A percentile compares a stretch with the other conserved stretches of the same genome.
Conservation (phyloP, 2,797 vertebrate species). For the Varecia variegata region DNA sequence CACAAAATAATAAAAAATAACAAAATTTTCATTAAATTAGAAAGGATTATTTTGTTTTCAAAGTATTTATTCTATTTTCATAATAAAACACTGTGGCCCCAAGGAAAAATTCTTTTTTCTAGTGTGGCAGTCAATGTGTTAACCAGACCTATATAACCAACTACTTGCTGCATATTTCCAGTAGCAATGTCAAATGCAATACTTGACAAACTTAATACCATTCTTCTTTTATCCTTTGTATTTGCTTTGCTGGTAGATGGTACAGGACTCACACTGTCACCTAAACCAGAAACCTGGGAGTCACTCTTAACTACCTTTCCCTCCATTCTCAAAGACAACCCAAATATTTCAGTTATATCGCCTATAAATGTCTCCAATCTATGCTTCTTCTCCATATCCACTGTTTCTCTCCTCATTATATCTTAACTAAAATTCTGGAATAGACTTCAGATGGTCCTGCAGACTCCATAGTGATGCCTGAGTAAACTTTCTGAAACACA, state of each 20-base stretch:
- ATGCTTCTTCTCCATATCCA: neutral
- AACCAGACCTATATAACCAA: neutral
- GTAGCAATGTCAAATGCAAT: neutral
- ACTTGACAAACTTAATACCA: neutral
- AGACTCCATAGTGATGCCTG: neutral
- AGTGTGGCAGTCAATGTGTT: too few relatives aligned
- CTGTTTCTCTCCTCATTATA: neutral
- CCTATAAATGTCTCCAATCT: neutral
- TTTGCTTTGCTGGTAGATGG: neutral
- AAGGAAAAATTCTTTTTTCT: too few relatives aligned
- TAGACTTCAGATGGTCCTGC: neutral
- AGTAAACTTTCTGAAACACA: neutral
- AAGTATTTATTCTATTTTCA: too few relatives aligned
- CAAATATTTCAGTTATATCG: neutral
- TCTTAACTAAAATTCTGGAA: neutral
- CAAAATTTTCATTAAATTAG: too few relatives aligned
- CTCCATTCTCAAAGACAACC: neutral
- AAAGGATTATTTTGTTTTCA: too few relatives aligned
- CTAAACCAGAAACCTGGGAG: neutral
- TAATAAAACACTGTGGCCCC: too few relatives aligned
- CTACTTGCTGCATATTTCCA: neutral
- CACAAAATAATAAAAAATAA: too few relatives aligned
- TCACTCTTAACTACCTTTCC: neutral
- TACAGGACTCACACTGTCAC: neutral
- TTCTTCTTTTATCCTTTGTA: neutral